phyloP scores from a whole-genome alignment of 2,888 invertebrate species.

The Drosophila anceps region DNA sequence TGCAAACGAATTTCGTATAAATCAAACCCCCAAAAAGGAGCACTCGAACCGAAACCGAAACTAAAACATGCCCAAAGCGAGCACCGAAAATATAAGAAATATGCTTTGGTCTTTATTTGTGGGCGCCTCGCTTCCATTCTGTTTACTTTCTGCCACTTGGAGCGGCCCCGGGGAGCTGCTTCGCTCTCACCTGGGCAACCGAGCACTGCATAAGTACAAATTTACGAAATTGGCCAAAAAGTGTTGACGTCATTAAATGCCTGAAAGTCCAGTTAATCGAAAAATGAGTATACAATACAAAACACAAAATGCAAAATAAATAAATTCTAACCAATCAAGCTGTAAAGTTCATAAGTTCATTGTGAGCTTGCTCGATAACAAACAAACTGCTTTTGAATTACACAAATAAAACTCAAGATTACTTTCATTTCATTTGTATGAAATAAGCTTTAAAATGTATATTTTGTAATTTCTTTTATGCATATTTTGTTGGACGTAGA shows the following conservation, averaged over 20 bases:
- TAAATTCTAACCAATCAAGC: conserved; percentile 11
- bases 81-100: conserved; percentile 38
- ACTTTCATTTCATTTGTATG: background rate
- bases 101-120: conserved; percentile 55
- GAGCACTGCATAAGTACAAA: conserved; percentile 7
- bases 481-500: conserved; percentile 17
- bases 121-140: conserved; percentile 37
- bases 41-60: conserved; percentile 27
- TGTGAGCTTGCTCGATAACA: conserved; percentile 1
- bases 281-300: conserved; percentile 12
- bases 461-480: conserved; percentile 16
- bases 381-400: background rate
- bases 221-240: conserved; percentile 47
- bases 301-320: conserved; percentile 3
- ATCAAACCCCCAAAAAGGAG: conserved; percentile 67
- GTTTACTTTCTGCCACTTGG: conserved; percentile 47
- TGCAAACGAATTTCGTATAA: conserved; percentile 65
- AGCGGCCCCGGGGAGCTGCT: conserved; percentile 1
- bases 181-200: conserved; percentile 20
- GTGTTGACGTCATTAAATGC: conserved; percentile 39
- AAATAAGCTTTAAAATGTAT: conserved; percentile 1
- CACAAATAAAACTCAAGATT: background rate
- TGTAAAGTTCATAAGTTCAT: background rate
- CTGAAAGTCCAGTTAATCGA: background rate
- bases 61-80: conserved; percentile 9